phyloP scores from a whole-genome alignment of 2,888 invertebrate genomes.

The Diarsia brunnea region DNA sequence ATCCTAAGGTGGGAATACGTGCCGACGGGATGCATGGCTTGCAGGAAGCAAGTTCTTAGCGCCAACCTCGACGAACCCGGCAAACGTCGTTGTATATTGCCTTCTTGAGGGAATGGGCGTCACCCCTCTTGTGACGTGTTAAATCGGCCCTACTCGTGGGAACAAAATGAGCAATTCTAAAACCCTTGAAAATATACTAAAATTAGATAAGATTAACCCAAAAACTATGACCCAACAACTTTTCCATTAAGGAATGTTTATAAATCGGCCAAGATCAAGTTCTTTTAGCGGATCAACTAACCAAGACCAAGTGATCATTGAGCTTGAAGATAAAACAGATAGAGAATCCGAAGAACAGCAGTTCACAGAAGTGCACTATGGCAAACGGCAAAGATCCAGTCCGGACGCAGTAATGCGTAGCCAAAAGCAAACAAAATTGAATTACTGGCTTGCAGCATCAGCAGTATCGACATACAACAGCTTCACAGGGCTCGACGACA shows the following conservation, averaged over 20 bases:
- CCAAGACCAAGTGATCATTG: conserved; percentile 2
- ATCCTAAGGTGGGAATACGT: conserved; percentile 10
- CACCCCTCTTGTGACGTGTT: not conserved
- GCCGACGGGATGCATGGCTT: too few species aligned
- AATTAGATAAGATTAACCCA: conserved; percentile 2
- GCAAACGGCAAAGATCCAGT: conserved; percentile 10
- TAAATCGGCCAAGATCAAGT: not conserved
- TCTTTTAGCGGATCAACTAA: conserved; percentile 7
- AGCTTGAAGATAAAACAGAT: not conserved
- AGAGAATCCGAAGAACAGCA: conserved; percentile 2
- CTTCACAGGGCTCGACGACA: not conserved
- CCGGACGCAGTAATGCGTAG: conserved; percentile 1
- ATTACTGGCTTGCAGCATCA: conserved; percentile 9
- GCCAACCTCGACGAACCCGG: too few species aligned
- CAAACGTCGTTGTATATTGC: conserved; percentile 17
- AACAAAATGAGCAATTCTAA: not conserved
- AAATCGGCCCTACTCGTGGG: conserved; percentile 1
- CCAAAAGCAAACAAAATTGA: conserved; percentile 6
- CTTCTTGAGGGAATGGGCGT: conserved; percentile 18
- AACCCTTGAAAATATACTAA: not conserved
- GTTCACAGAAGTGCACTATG: conserved; percentile 10
- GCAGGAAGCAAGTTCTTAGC: too few species aligned
- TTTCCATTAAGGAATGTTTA: conserved; percentile 8
- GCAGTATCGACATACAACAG: conserved; percentile 15
- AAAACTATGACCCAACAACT: conserved; percentile 7